Conservation (phyloP, 64 coral and sea anemone genomes). For the Porites lutea region DNA sequence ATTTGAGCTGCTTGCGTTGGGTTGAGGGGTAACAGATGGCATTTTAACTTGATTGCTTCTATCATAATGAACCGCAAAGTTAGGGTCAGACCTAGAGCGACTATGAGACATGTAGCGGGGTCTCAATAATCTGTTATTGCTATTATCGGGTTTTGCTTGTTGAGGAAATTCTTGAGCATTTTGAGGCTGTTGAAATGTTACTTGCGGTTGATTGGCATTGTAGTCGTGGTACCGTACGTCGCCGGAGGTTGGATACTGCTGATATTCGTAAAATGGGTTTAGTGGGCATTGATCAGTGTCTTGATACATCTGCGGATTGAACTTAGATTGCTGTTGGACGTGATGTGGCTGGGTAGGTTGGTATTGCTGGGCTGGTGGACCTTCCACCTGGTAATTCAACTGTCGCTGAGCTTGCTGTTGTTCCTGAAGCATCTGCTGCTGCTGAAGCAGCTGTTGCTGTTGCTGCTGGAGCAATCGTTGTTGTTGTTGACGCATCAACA, state of each 20-base stretch:
- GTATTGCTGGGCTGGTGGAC: neutral
- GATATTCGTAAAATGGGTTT: constrained; percentile 50
- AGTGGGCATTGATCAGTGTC: constrained; percentile 14
- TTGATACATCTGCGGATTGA: constrained; percentile 18
- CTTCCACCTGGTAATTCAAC: constrained; percentile 6
- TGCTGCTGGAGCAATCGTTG: constrained; percentile 30
- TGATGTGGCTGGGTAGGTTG: neutral
- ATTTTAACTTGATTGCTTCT: neutral
- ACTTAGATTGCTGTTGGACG: neutral
- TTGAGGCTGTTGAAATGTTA: neutral
- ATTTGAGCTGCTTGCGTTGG: constrained; percentile 1
- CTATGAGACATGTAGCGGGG: constrained; percentile 55
- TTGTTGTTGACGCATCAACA: constrained; percentile 15
- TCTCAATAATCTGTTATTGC: constrained; percentile 37
- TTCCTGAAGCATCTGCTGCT: neutral
- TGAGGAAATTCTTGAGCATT: neutral
- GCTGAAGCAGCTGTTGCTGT: constrained; percentile 42
- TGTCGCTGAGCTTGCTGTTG: constrained; percentile 36
- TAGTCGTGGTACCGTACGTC: neutral
- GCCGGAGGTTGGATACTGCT: neutral
- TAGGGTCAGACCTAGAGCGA: constrained; percentile 68
- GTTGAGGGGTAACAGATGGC: neutral
- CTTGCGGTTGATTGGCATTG: neutral
- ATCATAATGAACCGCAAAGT: constrained; percentile 7
- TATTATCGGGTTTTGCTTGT: neutral